Percentiles rank a stretch among this genome's conserved stretches.
These are phyloP conservation scores for Aspiorhynchus laticeps DNA, from an alignment of 2,113 vertebrate species.

Conservation along the genomic window DNA sequence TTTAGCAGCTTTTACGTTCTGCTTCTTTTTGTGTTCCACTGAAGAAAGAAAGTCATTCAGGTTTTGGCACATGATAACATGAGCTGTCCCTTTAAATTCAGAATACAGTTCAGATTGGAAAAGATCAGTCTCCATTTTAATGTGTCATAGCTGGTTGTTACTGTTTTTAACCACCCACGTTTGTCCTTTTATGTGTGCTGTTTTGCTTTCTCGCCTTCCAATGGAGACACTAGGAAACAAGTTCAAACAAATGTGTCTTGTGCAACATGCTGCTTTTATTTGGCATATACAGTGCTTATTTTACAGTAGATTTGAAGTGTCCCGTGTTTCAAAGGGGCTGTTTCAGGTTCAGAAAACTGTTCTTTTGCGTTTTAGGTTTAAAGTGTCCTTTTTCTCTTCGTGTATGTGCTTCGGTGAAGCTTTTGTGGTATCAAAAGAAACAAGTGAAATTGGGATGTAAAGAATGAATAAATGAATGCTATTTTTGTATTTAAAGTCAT, in stretches of 20 bases:
- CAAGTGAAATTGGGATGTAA: constrained; percentile 1
- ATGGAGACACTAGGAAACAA: neutral
- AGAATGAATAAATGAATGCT: constrained; percentile 47
- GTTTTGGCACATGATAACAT: neutral
- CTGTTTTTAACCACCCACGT: constrained; percentile 7
- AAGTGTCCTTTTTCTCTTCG: constrained; percentile 73
- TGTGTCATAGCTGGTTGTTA: constrained; percentile 9
- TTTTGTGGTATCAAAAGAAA: constrained; percentile 44
- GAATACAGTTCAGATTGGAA: neutral
- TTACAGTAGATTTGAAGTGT: neutral
- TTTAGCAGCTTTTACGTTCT: neutral
- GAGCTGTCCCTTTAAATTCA: neutral
- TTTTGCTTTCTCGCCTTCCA: neutral
- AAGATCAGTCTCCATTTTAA: neutral
- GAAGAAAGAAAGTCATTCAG: neutral
- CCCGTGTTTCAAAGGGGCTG: constrained; percentile 21
- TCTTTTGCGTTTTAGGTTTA: constrained; percentile 41
- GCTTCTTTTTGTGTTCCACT: neutral
- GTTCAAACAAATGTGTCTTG: constrained; percentile 1
- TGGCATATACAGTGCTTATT: neutral
- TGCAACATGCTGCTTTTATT: neutral
- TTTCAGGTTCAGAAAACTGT: constrained; percentile 21
- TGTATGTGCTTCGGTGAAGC: constrained; percentile 69
- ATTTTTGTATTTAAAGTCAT: constrained; percentile 54
- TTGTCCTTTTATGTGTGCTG: neutral